These are phyloP conservation scores for Hyposoter didymator DNA, from an alignment of 2,888 invertebrate genomes.

Conservation along the genomic window DNA sequence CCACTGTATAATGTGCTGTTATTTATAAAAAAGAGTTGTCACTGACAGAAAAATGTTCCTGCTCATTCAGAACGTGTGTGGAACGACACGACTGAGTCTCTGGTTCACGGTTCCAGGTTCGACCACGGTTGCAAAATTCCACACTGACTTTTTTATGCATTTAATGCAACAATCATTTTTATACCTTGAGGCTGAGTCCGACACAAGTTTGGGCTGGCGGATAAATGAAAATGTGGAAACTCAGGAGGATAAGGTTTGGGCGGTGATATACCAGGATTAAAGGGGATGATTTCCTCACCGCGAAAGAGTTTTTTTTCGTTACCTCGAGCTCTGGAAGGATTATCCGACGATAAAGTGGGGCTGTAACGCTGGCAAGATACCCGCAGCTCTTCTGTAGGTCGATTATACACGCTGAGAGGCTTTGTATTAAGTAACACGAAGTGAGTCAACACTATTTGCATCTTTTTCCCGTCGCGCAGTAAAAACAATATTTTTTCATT, in stretches of 20 bases:
- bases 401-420: constrained; percentile 39
- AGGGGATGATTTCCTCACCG: constrained; percentile 38
- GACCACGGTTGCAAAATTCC: constrained; percentile 24
- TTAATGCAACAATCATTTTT: constrained; percentile 13
- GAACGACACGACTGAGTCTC: constrained; percentile 3
- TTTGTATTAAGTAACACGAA: constrained; percentile 15
- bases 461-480: constrained; percentile 6
- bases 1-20: neutral
- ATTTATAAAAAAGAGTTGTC: constrained; percentile 12
- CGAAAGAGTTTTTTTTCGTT: constrained; percentile 51
- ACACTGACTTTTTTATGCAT: neutral
- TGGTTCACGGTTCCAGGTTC: neutral
- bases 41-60: constrained; percentile 11
- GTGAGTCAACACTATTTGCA: constrained; percentile 4
- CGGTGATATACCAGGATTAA: constrained; percentile 54
- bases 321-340: constrained; percentile 41
- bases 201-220: constrained; percentile 12
- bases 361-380: constrained; percentile 53
- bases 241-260: constrained; percentile 29
- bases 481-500: neutral
- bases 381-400: constrained; percentile 39
- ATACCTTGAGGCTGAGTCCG: neutral
- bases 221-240: constrained; percentile 43
- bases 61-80: constrained; percentile 4
- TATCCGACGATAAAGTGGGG: constrained; percentile 59